These are phyloP conservation scores for Thyatira batis DNA, from an alignment of 2,888 invertebrate genomes.

Conservation along the genomic window DNA sequence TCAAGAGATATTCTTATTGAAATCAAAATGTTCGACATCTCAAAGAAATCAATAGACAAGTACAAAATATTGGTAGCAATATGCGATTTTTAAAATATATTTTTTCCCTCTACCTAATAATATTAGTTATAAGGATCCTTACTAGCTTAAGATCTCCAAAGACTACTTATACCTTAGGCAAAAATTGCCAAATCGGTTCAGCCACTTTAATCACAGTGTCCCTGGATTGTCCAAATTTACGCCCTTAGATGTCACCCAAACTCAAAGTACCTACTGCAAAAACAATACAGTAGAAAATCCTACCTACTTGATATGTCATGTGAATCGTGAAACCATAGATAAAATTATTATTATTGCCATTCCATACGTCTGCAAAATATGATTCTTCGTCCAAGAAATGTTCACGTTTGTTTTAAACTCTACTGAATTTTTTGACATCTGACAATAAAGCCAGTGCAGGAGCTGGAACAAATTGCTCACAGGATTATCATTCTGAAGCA, in stretches of 20 bases:
- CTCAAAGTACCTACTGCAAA: too few species aligned
- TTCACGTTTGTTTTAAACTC: not conserved
- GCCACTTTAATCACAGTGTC: too few species aligned
- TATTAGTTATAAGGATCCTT: too few species aligned
- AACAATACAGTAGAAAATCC: too few species aligned
- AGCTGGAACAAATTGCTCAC: not conserved
- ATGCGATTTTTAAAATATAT: not conserved
- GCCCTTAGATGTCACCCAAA: too few species aligned
- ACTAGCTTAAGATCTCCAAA: too few species aligned
- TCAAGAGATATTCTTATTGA: constrained; percentile 37
- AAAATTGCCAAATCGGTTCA: too few species aligned
- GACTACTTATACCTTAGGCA: too few species aligned
- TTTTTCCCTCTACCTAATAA: too few species aligned
- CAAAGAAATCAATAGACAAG: constrained; percentile 32
- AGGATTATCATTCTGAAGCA: not conserved
- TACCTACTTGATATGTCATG: not conserved
- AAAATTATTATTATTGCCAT: too few species aligned
- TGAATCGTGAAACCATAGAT: not conserved
- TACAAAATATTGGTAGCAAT: constrained; percentile 6
- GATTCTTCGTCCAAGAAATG: not conserved
- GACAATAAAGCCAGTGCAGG: not conserved
- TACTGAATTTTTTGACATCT: not conserved
- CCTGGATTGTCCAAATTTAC: too few species aligned
- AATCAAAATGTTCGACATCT: constrained; percentile 30
- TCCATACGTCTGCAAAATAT: not conserved